Evolutionary conservation across 2,113 vertebrate genomes (phyloP).

Genomic region (Nanger granti): DNA sequence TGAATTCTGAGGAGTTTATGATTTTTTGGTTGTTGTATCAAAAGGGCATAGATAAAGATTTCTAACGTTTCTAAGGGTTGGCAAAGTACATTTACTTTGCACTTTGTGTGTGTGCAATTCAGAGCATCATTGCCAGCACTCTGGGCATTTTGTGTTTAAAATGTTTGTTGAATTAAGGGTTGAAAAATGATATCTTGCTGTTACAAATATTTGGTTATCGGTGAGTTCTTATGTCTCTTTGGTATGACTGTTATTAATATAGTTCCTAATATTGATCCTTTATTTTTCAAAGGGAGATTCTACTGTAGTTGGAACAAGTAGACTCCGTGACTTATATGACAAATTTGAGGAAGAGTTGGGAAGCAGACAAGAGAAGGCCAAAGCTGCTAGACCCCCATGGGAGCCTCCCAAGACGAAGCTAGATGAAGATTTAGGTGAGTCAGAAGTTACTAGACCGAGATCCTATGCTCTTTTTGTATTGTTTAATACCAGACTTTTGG

Average conservation of each 20-base stretch:
- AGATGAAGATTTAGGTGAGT: slow-evolving; percentile 91
- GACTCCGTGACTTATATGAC: slow-evolving; percentile 90
- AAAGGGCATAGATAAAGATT: background rate
- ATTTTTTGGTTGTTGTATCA: background rate
- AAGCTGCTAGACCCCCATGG: slow-evolving; percentile 89
- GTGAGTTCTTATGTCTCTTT: background rate
- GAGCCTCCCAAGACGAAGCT: slow-evolving; percentile 96
- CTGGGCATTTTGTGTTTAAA: background rate
- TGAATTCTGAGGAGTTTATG: background rate
- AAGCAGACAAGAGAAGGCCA: slow-evolving; percentile 89
- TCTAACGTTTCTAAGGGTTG: background rate
- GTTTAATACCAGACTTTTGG: background rate
- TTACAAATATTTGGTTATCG: background rate
- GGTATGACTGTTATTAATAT: background rate
- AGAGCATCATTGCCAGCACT: background rate
- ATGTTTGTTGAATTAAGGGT: background rate
- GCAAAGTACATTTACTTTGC: background rate
- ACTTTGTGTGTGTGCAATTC: background rate
- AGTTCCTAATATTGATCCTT: background rate
- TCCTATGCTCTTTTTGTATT: background rate
- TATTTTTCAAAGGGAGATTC: slow-evolving; percentile 89
- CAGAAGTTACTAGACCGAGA: background rate
- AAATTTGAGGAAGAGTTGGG: slow-evolving; percentile 94
- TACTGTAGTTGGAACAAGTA: slow-evolving; percentile 96
- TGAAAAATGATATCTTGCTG: background rate